Conservation (phyloP, 37 sponge, comb jelly and placozoan species). For the Haliclona indistincta region DNA sequence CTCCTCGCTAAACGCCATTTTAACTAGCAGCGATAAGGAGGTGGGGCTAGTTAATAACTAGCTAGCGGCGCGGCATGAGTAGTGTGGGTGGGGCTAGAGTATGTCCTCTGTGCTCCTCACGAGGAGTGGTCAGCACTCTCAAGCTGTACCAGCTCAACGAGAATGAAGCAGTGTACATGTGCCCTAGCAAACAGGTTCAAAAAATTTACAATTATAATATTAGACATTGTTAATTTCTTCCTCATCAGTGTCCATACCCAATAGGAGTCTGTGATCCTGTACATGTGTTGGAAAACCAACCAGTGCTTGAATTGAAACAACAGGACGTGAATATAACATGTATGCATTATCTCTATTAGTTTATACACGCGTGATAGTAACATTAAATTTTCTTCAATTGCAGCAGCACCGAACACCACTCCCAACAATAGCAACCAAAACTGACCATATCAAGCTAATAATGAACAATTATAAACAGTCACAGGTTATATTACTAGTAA, state of each 20-base stretch:
- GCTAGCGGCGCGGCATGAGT: neutral
- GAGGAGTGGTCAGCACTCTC: constrained; percentile 19
- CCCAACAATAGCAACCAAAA: neutral
- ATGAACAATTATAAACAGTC: neutral
- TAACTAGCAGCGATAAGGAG: neutral
- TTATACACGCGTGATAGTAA: neutral
- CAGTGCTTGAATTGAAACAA: neutral
- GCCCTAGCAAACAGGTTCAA: constrained; percentile 16
- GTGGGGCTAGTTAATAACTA: constrained; percentile 14
- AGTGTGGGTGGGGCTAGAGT: neutral
- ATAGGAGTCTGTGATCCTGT: constrained; percentile 15
- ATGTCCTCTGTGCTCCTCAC: constrained; percentile 36
- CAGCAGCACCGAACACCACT: neutral
- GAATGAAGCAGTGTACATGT: constrained; percentile 50
- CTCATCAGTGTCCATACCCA: constrained; percentile 36
- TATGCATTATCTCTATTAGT: neutral
- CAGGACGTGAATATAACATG: neutral
- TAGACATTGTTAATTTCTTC: no score
- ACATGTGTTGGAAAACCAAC: neutral
- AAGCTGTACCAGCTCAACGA: constrained; percentile 47
- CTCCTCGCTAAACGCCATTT: neutral
- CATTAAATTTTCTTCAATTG: neutral
- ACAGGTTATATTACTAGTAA: neutral
- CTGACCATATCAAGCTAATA: neutral
- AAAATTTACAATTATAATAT: no score